phyloP scores from a whole-genome alignment of 2,888 invertebrate species.

The Scotopteryx bipunctaria region DNA sequence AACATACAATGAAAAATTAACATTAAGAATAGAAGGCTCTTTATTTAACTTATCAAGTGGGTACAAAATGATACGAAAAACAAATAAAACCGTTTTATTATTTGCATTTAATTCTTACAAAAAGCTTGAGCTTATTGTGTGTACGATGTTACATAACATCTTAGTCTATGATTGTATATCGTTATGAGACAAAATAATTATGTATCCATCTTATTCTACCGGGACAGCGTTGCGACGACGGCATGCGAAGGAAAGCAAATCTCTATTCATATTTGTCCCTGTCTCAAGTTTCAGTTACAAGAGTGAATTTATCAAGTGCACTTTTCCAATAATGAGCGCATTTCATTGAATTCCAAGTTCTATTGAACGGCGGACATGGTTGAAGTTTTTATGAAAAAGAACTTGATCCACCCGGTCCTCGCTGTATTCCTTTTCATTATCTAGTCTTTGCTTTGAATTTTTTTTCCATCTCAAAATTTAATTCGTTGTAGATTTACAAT shows the following conservation, averaged over 20 bases:
- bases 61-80: too few species aligned
- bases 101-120: too few species aligned
- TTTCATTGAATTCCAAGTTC: slow-evolving; percentile 51
- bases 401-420: slow-evolving; percentile 33
- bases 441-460: slow-evolving; percentile 39
- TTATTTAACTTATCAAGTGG: too few species aligned
- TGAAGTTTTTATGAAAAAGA: slow-evolving; percentile 47
- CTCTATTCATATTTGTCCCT: slow-evolving; percentile 38
- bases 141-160: slow-evolving; percentile 8
- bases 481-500: slow-evolving; percentile 38
- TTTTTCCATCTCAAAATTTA: slow-evolving; percentile 43
- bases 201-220: slow-evolving; percentile 21
- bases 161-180: too few species aligned
- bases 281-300: slow-evolving; percentile 39
- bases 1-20: too few species aligned
- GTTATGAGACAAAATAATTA: too few species aligned
- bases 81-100: too few species aligned
- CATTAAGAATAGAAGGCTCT: too few species aligned
- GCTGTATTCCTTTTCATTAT: slow-evolving; percentile 46
- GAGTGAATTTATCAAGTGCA: slow-evolving; percentile 44
- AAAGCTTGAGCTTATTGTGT: too few species aligned
- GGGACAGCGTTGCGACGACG: slow-evolving; percentile 18
- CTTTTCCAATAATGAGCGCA: slow-evolving; percentile 48
- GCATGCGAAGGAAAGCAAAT: slow-evolving; percentile 35
- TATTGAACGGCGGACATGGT: slow-evolving; percentile 45